Evolutionary conservation across 2,113 vertebrate species (phyloP), one percentile per base, ranked within the genome.

Genomic region (Oxyruncus cristatus): DNA sequence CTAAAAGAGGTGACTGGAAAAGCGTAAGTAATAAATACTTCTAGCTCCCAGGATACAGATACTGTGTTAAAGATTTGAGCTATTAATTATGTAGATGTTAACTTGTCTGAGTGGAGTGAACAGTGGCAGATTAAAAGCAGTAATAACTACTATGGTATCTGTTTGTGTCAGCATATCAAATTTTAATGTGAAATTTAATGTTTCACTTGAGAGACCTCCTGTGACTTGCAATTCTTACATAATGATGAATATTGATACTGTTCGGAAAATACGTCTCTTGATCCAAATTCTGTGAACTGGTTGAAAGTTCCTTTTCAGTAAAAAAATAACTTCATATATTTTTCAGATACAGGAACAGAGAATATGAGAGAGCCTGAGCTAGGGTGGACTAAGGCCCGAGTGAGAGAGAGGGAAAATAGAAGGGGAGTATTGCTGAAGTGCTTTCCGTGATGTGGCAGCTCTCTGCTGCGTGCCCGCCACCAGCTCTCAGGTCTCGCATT

Each of bases 121-220:
- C 9, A 72, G 37, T 16, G 59, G 30, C 28, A 75, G 37, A 62
- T 84, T 65, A 66, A 80, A 66, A 86, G 23, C 11, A 35, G 14
- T n/a, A 41, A 28, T 61, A 58, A 65, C 24, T 88, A 28, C 63
- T 61, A 42, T 2, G 5, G 47, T 55, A 46, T 85, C 72, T 8
- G 22, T 70, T 94, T 93, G 47, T 90, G 65, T 65, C 8, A 2
- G 11, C 2, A 0, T 71, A 62, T 19, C 55, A 73, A 58, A 55
- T 49, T 81, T 88, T 80, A 71, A 42, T 88, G 84, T 81, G 78
- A 55, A 89, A 88, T 71, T 30, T 14, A 77, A 26, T 70, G 33
- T 86, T 94, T 85, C 13, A 23, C 23, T 78, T 15, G 16, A 56
- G 55, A 70, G 79, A 59, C 70, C 5, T 5, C 42, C 14, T 12